Evolutionary conservation across 2,888 invertebrate genomes (phyloP), one percentile per base, ranked within the genome.

Genomic region (Aelia acuminata): DNA sequence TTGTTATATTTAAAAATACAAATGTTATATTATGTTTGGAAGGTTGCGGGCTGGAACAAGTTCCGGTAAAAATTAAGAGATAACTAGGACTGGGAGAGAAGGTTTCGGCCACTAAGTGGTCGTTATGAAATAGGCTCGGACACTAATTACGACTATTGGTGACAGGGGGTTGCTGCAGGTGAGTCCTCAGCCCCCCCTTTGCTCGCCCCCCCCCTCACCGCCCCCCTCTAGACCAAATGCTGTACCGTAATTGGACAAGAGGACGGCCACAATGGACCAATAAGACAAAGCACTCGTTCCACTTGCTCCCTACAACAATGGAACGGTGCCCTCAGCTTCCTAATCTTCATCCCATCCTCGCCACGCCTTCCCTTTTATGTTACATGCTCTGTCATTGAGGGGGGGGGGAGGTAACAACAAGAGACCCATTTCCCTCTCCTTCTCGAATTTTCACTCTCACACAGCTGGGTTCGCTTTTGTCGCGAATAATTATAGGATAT

Each of bases 61-160:
- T 50, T 4, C 7, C 4, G 10, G n/a, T 53, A 53, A 53, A 53
- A 53, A 53, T 53, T n/a, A 0, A 53, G 53, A 26, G 26, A 57
- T n/a, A 26, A 13, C 26, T 57, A 26, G 26, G 3, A 20, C 7
- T 18, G 18, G 53, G 53, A n/a, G n/a, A n/a, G n/a, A n/a, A 26
- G 26, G 31, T 31, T 63, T 63, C 31, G 31, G 31, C 31, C 63
- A 63, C 63, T 63, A 63, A 63, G 63, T 63, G 63, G 63, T 63
- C 63, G 63, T 63, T 63, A 63, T 63, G 63, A 63, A 63, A 63
- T 63, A 63, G 31, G 31, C 63, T 31, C 18, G 63, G 63, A 18
- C 80, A 80, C 80, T 80, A 80, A 80, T 80, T 80, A 80, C 63
- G 43, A 80, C 80, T 80, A 80, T 80, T 80, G 80, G 80, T 43